These are phyloP conservation scores for Toxostoma redivivum DNA, from an alignment of 2,113 vertebrate species.

Conservation along the genomic window DNA sequence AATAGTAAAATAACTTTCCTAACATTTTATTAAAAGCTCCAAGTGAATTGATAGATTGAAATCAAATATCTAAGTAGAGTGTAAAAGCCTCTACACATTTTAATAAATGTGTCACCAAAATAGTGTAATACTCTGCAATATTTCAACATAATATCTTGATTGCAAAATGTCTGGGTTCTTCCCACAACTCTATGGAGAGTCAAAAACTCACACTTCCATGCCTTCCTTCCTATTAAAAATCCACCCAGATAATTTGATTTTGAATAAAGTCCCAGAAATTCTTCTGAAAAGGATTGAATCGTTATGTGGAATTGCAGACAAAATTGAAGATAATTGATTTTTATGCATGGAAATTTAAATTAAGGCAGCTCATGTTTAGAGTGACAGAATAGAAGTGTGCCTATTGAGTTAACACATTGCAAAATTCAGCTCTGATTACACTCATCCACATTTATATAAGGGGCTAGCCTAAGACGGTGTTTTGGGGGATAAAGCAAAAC, in stretches of 20 bases:
- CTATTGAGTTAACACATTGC: not conserved
- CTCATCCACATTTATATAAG: not conserved
- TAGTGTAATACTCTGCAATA: not conserved
- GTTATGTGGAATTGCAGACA: not conserved
- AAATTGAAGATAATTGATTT: not conserved
- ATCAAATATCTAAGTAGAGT: not conserved
- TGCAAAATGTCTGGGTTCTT: not conserved
- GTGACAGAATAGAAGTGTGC: not conserved
- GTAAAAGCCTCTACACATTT: not conserved
- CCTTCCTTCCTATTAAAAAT: not conserved
- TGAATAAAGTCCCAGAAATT: not conserved
- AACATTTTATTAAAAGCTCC: not conserved
- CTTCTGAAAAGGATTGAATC: not conserved
- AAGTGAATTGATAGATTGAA: not conserved
- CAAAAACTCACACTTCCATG: not conserved
- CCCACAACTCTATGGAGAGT: not conserved
- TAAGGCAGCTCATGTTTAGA: not conserved
- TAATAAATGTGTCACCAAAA: not conserved
- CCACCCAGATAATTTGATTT: not conserved
- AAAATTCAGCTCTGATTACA: not conserved
- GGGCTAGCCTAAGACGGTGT: rapidly evolving
- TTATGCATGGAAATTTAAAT: not conserved
- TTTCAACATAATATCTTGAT: not conserved
- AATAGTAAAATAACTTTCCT: not conserved
- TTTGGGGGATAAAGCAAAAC: not conserved